Conservation (phyloP, 2,113 vertebrate species). For the Scomber colias region DNA sequence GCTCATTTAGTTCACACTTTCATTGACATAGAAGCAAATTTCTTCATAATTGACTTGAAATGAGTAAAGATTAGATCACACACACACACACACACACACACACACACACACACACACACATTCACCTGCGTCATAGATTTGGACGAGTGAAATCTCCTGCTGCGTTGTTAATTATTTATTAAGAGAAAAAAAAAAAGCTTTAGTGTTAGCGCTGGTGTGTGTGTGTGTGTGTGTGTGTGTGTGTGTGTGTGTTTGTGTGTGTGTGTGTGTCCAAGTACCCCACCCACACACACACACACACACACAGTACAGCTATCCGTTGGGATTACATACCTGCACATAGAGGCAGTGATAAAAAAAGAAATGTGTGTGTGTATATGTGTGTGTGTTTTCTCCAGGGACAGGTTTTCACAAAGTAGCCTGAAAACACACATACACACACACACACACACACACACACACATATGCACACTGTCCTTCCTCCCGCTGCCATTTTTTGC, state of each 20-base stretch:
- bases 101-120: neutral
- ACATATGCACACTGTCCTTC: neutral
- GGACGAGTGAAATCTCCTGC: constrained; percentile 7
- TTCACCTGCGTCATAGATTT: constrained; percentile 6
- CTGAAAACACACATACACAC: neutral
- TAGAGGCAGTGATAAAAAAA: neutral
- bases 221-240: constrained; percentile 5
- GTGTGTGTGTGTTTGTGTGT: neutral
- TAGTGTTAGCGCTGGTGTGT: neutral
- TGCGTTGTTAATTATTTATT: constrained; percentile 5
- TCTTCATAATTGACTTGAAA: neutral
- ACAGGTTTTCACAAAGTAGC: neutral
- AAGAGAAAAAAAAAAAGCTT: neutral
- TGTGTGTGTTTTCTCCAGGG: neutral
- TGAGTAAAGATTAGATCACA: constrained; percentile 39
- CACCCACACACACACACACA: constrained; percentile 1
- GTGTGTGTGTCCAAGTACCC: neutral
- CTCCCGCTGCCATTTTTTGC: neutral
- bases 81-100: constrained; percentile 2
- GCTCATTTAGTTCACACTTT: neutral
- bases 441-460: constrained; percentile 14
- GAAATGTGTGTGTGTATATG: constrained; percentile 4
- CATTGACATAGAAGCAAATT: neutral
- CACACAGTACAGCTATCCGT: neutral
- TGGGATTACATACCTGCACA: neutral